phyloP scores from a whole-genome alignment of 2,888 invertebrate genomes.

The Lasiommata megera region DNA sequence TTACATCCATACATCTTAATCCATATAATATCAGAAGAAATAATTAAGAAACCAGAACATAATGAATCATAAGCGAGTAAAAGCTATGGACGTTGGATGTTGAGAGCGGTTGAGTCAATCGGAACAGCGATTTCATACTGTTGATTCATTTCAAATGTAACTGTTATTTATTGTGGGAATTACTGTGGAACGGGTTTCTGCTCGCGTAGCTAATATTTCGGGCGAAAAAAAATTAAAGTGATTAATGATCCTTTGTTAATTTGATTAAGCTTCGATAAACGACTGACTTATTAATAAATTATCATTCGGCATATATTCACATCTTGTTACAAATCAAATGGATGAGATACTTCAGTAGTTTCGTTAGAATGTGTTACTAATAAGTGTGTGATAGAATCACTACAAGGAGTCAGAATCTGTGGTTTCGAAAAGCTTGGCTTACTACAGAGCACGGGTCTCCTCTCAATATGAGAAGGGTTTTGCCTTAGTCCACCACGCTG shows the following conservation, averaged over 20 bases:
- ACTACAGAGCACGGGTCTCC: no score
- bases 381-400: no score
- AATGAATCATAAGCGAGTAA: slow-evolving; percentile 25
- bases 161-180: slow-evolving; percentile 29
- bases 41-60: slow-evolving; percentile 21
- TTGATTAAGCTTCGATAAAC: not conserved
- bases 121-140: slow-evolving; percentile 30
- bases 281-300: no score
- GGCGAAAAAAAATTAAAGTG: not conserved
- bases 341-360: no score
- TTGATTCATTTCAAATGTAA: slow-evolving; percentile 48
- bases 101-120: slow-evolving; percentile 28
- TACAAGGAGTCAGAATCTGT: no score
- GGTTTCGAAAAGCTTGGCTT: no score
- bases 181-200: slow-evolving; percentile 14
- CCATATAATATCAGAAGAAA: slow-evolving; percentile 7
- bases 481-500: no score
- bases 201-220: slow-evolving; percentile 2
- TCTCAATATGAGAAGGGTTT: no score
- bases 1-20: not conserved
- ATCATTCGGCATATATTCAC: no score
- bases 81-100: slow-evolving; percentile 11
- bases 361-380: no score
- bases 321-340: no score
- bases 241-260: not conserved